Base-by-base conservation (phyloP, 2,797 vertebrate genomes). In the Tarsius wallacei region DNA sequence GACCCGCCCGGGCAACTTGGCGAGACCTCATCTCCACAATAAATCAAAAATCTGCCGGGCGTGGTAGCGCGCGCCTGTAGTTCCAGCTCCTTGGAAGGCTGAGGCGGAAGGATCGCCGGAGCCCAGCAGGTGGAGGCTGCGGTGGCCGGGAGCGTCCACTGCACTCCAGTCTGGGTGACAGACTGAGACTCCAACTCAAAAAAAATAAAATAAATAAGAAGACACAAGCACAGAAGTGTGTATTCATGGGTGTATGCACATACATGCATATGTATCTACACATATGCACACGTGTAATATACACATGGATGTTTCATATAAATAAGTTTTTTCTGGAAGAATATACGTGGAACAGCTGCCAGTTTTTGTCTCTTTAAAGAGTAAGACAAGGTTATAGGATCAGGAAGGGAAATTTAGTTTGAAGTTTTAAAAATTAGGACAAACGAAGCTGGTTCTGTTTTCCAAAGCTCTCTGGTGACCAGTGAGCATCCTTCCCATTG, bases 351-450 rank as follows among this genome's bases (percentile, higher is more conserved):
- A 85, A 28, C 9, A 73, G 31, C 74, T 81, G 33, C 55, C 21
- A 64, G 53, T 82, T 83, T 61, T 96, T 64, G 49, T 77, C 28
- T 85, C 21, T 73, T 2, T 42, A 68, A 53, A n/a, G 53, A 64
- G 10, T 64, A 15, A 97, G 55, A 61, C 63, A 42, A 63, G 16
- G 36, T 94, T 21, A 83, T 70, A 83, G 49, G n/a, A 71, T 89
- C 47, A 71, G 53, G 61, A 91, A 87, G 10, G 89, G 47, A 7
- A 63, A 92, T 66, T 51, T 84, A 77, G n/a, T 83, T 77, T 78
- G 71, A 94, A 81, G 12, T 63, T 80, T 71, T 33, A n/a, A 22
- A 68, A 94, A 31, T 93, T 77, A 93, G 47, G 51, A 22, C 84
- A 74, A 92, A 66, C 64, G 61, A 70, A 86, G 51, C 53, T 42